A percentile compares a stretch with the other conserved stretches of the same genome.
Conservation (phyloP, 2,797 vertebrate species). For the Carduelis carduelis region DNA sequence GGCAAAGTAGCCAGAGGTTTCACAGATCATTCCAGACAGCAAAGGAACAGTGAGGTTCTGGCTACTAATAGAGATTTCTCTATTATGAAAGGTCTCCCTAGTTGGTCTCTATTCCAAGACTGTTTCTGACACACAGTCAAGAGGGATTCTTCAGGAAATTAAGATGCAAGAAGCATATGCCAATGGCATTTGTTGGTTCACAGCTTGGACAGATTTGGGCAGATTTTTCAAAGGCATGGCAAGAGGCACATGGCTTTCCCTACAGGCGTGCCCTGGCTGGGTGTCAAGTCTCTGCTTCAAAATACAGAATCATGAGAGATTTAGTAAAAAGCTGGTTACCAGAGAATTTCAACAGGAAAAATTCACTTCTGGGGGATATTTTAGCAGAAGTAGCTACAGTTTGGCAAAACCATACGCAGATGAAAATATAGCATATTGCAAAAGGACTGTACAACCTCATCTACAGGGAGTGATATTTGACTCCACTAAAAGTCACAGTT, state of each 20-base stretch:
- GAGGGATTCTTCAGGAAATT: not conserved
- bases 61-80: not conserved
- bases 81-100: not conserved
- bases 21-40: not conserved
- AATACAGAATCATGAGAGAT: not conserved
- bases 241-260: not conserved
- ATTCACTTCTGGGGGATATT: not conserved
- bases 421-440: not conserved
- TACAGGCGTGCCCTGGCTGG: not conserved
- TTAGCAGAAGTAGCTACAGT: not conserved
- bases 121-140: not conserved
- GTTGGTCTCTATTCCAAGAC: not conserved
- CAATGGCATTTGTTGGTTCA: not conserved
- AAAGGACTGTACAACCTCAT: not conserved
- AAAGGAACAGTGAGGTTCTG: not conserved
- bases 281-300: not conserved
- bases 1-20: not conserved
- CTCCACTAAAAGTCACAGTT: not conserved
- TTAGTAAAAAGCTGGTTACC: not conserved
- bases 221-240: slow-evolving; percentile 3
- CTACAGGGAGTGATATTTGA: not conserved
- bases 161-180: not conserved
- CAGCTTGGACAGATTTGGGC: not conserved
- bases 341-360: not conserved
- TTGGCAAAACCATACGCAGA: not conserved